These are phyloP conservation scores for Caenorhabditis parvicauda DNA, from an alignment of 2,888 invertebrate genomes.

Conservation along the genomic window DNA sequence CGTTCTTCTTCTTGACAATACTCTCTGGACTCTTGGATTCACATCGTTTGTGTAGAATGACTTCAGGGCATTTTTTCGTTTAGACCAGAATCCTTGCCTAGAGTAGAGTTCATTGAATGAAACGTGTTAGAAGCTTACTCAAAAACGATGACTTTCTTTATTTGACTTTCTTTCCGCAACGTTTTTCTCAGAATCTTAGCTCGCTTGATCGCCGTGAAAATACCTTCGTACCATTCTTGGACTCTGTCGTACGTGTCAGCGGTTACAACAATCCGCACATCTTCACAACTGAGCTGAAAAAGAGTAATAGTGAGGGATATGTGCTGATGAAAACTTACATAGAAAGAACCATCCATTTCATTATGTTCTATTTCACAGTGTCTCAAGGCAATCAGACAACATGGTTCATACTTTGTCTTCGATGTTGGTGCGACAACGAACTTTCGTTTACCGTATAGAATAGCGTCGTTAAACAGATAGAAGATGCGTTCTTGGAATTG, in stretches of 20 bases:
- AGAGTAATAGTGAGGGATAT: not conserved
- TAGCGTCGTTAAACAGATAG: constrained; percentile 35
- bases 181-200: constrained; percentile 27
- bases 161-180: constrained; percentile 34
- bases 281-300: constrained; percentile 20
- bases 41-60: constrained; percentile 7
- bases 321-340: constrained; percentile 9
- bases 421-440: constrained; percentile 12
- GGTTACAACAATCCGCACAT: constrained; percentile 18
- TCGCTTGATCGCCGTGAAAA: constrained; percentile 23
- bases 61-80: constrained; percentile 10
- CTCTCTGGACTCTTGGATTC: constrained; percentile 7
- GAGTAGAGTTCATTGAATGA: not conserved
- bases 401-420: constrained; percentile 24
- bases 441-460: constrained; percentile 34
- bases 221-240: constrained; percentile 15
- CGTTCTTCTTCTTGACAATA: constrained; percentile 12
- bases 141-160: constrained; percentile 19
- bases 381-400: constrained; percentile 23
- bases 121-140: constrained; percentile 7
- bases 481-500: constrained; percentile 27
- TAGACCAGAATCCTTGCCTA: constrained; percentile 19
- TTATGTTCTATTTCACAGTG: constrained; percentile 21
- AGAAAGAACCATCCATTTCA: constrained; percentile 20
- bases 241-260: constrained; percentile 12